Conservation (phyloP, 2,888 invertebrate species). For the Ophion obscuratus region DNA sequence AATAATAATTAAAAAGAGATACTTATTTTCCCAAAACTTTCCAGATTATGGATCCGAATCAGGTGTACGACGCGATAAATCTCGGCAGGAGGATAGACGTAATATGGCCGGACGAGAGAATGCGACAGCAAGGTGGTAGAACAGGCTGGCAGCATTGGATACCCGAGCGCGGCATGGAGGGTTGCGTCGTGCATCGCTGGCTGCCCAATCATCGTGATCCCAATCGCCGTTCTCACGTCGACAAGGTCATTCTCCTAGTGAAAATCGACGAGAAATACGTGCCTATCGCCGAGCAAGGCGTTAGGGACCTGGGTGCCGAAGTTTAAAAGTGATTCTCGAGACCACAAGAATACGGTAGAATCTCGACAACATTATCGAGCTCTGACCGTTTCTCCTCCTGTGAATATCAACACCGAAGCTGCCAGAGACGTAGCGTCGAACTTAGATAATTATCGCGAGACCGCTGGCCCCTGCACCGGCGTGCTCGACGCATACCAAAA, state of each 20-base stretch:
- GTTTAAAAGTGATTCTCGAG: constrained; percentile 78
- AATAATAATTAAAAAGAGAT: no score
- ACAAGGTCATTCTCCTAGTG: constrained; percentile 95
- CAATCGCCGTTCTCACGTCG: constrained; percentile 94
- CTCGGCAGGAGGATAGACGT: constrained; percentile 95
- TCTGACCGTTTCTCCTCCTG: neutral
- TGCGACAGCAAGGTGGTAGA: constrained; percentile 94
- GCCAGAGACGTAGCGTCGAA: constrained; percentile 34
- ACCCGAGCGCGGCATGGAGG: constrained; percentile 96
- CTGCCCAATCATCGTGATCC: constrained; percentile 96
- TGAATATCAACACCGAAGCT: constrained; percentile 2
- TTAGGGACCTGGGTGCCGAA: constrained; percentile 91
- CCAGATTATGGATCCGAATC: constrained; percentile 87
- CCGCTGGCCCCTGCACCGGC: constrained; percentile 12
- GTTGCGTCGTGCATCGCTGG: constrained; percentile 97
- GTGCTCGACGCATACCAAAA: constrained; percentile 66
- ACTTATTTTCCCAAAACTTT: constrained; percentile 51
- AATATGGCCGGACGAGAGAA: constrained; percentile 97
- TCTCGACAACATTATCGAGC: neutral
- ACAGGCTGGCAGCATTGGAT: constrained; percentile 96
- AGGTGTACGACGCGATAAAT: constrained; percentile 96
- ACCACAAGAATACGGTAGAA: neutral
- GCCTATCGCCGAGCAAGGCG: constrained; percentile 95
- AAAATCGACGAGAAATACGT: constrained; percentile 97
- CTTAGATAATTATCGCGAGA: constrained; percentile 33